A percentile compares a stretch with the other conserved stretches of the same genome.
Conservation (phyloP, 2,888 invertebrate species). For the Chrysolina americana region DNA sequence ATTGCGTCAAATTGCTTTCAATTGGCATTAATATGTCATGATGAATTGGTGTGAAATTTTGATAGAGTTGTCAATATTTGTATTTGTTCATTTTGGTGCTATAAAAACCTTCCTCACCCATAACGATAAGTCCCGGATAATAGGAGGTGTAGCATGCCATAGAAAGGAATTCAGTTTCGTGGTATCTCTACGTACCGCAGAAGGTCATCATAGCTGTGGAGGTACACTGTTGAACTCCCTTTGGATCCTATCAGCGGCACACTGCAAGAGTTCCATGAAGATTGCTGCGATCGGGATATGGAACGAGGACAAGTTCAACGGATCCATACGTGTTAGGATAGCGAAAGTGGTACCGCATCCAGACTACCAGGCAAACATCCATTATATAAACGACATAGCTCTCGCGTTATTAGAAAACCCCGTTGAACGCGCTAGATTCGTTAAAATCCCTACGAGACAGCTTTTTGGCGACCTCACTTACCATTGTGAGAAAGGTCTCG, state of each 20-base stretch:
- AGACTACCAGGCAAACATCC: background rate
- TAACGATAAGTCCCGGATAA: background rate
- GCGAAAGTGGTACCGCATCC: background rate
- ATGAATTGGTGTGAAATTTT: background rate
- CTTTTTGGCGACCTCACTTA: background rate
- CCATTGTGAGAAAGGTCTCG: background rate
- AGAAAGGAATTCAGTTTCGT: background rate
- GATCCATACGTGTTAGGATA: background rate
- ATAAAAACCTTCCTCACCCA: background rate
- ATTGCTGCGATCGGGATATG: background rate
- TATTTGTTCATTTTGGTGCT: background rate
- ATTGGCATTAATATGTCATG: background rate
- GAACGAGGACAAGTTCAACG: background rate
- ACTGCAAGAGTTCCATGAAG: conserved; percentile 2
- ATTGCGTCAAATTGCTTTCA: no score
- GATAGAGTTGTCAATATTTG: background rate
- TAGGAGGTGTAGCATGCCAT: conserved; percentile 11
- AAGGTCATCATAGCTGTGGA: background rate
- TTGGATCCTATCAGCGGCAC: conserved; percentile 23
- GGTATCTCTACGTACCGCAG: background rate
- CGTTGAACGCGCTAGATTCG: background rate
- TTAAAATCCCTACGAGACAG: background rate
- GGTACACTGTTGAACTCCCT: conserved; percentile 14
- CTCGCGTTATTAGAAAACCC: background rate
- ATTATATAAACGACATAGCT: background rate